Conservation (phyloP, 2,797 vertebrate species). For the Paramormyrops hopkinsi region DNA sequence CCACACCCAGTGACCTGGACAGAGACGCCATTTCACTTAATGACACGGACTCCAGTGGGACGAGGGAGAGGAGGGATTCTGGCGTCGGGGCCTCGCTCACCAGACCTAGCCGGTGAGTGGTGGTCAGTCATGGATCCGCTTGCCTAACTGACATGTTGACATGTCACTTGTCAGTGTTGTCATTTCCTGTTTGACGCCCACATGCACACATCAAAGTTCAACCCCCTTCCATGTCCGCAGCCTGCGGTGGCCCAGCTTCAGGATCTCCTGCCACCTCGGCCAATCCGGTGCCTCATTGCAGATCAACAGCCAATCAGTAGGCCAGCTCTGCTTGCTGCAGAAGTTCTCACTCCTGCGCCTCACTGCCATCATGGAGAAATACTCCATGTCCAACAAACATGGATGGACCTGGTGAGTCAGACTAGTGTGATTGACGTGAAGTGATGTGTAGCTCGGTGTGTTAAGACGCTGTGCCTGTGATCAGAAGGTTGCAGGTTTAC, state of each 20-base stretch:
- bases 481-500: not conserved
- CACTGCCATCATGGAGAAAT: constrained; percentile 96
- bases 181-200: not conserved
- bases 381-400: constrained; percentile 95
- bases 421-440: not conserved
- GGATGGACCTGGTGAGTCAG: constrained; percentile 88
- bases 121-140: not conserved
- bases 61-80: constrained; percentile 88
- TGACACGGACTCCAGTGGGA: constrained; percentile 72
- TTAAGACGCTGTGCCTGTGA: not conserved
- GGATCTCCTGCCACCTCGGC: constrained; percentile 81
- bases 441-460: not conserved
- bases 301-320: constrained; percentile 87
- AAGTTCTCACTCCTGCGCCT: constrained; percentile 90
- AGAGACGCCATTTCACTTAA: constrained; percentile 78
- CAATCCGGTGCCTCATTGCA: constrained; percentile 75
- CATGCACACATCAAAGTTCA: not conserved
- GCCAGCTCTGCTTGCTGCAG: constrained; percentile 86
- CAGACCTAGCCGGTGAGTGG: constrained; percentile 81
- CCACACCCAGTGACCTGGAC: constrained; percentile 73
- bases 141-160: not conserved
- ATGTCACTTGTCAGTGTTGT: not conserved
- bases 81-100: constrained; percentile 93
- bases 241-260: constrained; percentile 91
- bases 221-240: constrained; percentile 50